These are phyloP conservation scores for Gallinago jamesoni DNA, from an alignment of 2,113 vertebrate genomes.

Conservation along the genomic window DNA sequence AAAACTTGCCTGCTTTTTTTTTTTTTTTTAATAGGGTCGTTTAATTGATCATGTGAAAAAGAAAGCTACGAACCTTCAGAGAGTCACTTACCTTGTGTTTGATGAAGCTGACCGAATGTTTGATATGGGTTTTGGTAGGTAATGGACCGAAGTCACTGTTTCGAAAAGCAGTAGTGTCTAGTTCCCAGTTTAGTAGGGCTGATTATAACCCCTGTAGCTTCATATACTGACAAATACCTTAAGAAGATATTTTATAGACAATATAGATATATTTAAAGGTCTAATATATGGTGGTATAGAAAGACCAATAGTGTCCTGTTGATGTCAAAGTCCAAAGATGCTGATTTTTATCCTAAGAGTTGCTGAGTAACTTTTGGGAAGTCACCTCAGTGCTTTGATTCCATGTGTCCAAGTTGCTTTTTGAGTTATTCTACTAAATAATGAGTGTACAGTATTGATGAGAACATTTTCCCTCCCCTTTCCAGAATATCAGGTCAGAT, in stretches of 20 bases:
- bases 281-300: background rate
- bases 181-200: background rate
- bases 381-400: background rate
- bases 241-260: background rate
- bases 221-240: background rate
- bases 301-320: background rate
- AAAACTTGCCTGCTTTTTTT: conserved; percentile 1
- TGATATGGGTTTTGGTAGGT: conserved; percentile 98
- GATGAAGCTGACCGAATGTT: conserved; percentile 99
- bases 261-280: background rate
- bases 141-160: background rate
- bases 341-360: background rate
- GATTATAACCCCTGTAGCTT: background rate
- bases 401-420: background rate
- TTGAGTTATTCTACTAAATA: background rate
- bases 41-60: conserved; percentile 99
- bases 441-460: background rate
- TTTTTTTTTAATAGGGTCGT: conserved; percentile 81
- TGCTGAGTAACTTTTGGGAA: background rate
- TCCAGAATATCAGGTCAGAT: conserved; percentile 97
- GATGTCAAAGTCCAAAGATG: background rate
- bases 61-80: conserved; percentile 96
- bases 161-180: background rate
- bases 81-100: conserved; percentile 97
- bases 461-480: background rate